Conservation (phyloP, 2,888 invertebrate genomes). For the Dynastes maya region DNA sequence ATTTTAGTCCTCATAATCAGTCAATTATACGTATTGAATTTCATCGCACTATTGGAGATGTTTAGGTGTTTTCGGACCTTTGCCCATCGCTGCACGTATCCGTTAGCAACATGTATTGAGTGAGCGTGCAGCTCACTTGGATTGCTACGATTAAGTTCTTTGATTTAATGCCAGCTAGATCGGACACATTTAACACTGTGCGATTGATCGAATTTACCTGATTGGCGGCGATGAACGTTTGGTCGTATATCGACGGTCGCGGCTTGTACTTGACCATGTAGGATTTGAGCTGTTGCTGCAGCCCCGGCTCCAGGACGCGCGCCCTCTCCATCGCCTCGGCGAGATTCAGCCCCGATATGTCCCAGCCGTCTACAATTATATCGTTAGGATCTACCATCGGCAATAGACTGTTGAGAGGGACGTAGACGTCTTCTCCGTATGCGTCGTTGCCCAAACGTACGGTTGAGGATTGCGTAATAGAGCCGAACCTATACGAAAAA, state of each 20-base stretch:
- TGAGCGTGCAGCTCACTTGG: no score
- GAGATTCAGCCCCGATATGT: constrained; percentile 87
- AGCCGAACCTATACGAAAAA: constrained; percentile 79
- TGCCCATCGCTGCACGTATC: no score
- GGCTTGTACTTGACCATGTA: constrained; percentile 83
- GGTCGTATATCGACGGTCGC: constrained; percentile 88
- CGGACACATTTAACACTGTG: no score
- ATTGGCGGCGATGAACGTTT: constrained; percentile 97
- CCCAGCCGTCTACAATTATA: constrained; percentile 92
- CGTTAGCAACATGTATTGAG: no score
- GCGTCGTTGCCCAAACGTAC: constrained; percentile 84
- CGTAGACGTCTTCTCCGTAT: constrained; percentile 80
- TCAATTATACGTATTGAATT: no score
- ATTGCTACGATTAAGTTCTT: no score
- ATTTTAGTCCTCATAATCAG: no score
- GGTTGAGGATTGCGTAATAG: constrained; percentile 93
- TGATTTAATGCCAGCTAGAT: no score
- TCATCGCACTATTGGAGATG: no score
- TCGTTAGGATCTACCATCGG: constrained; percentile 94
- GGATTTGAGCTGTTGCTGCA: constrained; percentile 84
- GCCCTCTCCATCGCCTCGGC: constrained; percentile 92
- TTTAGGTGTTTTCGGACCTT: no score
- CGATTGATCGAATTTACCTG: constrained; percentile 74
- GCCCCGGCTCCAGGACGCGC: constrained; percentile 85
- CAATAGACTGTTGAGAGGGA: constrained; percentile 86